phyloP scores from a whole-genome alignment of 2,797 vertebrate genomes.

The Neomorphus geoffroyi region DNA sequence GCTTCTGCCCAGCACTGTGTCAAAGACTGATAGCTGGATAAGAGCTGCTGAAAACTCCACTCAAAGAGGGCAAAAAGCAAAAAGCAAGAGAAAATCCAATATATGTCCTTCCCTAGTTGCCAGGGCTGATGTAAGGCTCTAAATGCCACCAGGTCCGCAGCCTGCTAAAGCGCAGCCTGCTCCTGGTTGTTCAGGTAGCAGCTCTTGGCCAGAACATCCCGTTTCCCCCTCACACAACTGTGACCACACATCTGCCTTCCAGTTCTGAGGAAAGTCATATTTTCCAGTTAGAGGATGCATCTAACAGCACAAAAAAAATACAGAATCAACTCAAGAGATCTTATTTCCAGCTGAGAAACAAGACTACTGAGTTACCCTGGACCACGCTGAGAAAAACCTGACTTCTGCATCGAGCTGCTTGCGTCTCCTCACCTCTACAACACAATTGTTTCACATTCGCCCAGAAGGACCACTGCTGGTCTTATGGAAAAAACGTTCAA shows the following conservation, averaged over 20 bases:
- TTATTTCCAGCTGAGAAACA: not conserved
- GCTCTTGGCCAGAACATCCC: not conserved
- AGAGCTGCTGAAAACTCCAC: not conserved
- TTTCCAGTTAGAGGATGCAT: not conserved
- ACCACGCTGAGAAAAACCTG: not conserved
- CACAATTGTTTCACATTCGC: fast-evolving
- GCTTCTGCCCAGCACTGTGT: not conserved
- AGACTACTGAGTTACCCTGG: not conserved
- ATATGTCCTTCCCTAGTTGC: not conserved
- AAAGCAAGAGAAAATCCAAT: not conserved
- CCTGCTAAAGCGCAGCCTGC: not conserved
- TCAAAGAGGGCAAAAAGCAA: not conserved
- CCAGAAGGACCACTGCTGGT: not conserved
- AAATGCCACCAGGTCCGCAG: not conserved
- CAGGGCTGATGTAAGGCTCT: not conserved
- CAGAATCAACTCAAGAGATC: not conserved
- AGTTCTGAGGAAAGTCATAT: fast-evolving
- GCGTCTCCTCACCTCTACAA: not conserved
- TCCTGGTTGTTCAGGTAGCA: not conserved
- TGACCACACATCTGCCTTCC: not conserved
- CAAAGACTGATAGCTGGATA: fast-evolving
- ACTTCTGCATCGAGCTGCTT: not conserved
- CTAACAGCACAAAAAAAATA: not conserved
- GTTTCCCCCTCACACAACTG: not conserved
- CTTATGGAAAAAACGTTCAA: fast-evolving